Percentiles rank a stretch among this genome's conserved stretches.
phyloP scores from a whole-genome alignment of 2,113 vertebrate species.

The Gymnogyps californianus region DNA sequence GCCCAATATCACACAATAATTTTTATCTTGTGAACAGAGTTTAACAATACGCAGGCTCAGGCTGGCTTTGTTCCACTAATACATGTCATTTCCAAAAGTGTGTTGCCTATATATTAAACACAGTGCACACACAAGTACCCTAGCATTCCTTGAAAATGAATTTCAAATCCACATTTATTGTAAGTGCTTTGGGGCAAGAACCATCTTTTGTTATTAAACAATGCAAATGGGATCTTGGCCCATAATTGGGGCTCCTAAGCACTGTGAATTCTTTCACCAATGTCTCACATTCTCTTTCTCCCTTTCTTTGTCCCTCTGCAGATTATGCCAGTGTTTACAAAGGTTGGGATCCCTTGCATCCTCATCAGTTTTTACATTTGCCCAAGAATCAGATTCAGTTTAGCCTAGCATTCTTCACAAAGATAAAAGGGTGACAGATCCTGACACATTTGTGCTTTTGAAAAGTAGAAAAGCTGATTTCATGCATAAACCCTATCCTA shows the following conservation, averaged over 20 bases:
- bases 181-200: constrained; percentile 44
- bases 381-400: constrained; percentile 34
- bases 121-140: constrained; percentile 13
- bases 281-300: constrained; percentile 53
- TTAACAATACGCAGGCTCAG: background rate
- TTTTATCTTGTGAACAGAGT: constrained; percentile 34
- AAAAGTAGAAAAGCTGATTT: constrained; percentile 44
- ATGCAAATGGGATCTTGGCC: constrained; percentile 46
- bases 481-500: background rate
- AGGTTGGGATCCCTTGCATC: constrained; percentile 42
- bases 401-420: constrained; percentile 39
- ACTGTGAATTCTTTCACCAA: constrained; percentile 44
- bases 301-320: constrained; percentile 33
- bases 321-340: constrained; percentile 58
- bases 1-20: constrained; percentile 19
- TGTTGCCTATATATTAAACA: constrained; percentile 28
- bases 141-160: constrained; percentile 57
- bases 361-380: constrained; percentile 39
- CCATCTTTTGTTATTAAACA: constrained; percentile 57
- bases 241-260: constrained; percentile 58
- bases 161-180: constrained; percentile 59
- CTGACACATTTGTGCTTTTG: constrained; percentile 25
- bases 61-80: constrained; percentile 41
- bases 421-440: constrained; percentile 39
- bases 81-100: constrained; percentile 41